These are phyloP conservation scores for Xestoiulus laeticollis DNA, from an alignment of 2,888 invertebrate species.

Conservation along the genomic window DNA sequence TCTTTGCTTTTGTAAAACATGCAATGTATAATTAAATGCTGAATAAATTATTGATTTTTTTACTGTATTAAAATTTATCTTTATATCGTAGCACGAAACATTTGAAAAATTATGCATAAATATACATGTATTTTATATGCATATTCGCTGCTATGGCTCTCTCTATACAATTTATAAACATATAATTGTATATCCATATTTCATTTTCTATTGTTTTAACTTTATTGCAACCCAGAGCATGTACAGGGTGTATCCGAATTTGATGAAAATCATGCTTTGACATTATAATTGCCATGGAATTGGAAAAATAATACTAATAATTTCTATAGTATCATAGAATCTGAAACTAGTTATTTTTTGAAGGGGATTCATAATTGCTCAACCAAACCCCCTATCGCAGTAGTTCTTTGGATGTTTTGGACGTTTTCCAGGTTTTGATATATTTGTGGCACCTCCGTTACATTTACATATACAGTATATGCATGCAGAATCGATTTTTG, in stretches of 20 bases:
- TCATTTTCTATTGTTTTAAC: too few relatives aligned
- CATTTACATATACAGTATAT: background rate
- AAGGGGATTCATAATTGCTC: background rate
- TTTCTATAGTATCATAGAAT: too few relatives aligned
- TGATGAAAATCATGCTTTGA: too few relatives aligned
- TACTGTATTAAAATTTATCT: background rate
- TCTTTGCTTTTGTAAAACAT: background rate
- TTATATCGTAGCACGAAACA: background rate
- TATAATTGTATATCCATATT: too few relatives aligned
- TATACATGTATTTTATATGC: too few relatives aligned
- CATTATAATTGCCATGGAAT: too few relatives aligned
- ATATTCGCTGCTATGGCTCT: too few relatives aligned
- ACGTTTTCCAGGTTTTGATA: background rate
- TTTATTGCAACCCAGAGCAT: too few relatives aligned
- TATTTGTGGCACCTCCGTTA: background rate
- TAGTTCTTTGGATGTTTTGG: background rate
- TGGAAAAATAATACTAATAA: too few relatives aligned
- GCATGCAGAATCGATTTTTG: background rate
- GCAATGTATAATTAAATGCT: constrained; percentile 10
- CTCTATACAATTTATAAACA: too few relatives aligned
- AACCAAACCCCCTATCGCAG: background rate
- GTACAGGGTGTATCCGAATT: too few relatives aligned
- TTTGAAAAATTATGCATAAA: background rate
- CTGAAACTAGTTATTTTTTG: too few relatives aligned
- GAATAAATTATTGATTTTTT: constrained; percentile 28